Percentiles rank a stretch among this genome's conserved stretches.
phyloP scores from a whole-genome alignment of 2,113 vertebrate genomes.

The Dromas ardeola region DNA sequence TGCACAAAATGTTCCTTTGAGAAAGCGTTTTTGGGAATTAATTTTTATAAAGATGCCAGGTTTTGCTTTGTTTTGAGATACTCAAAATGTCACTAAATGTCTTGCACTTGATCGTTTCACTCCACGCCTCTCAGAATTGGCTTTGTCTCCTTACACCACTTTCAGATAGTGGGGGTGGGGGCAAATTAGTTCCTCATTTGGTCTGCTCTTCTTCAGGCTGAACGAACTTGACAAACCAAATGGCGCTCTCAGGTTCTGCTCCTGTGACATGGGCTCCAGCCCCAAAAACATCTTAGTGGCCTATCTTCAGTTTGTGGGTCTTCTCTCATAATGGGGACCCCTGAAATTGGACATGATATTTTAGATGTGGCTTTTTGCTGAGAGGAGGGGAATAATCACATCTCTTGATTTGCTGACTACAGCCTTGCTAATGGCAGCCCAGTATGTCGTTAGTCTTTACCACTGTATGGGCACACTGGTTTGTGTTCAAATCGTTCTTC shows the following conservation, averaged over 20 bases:
- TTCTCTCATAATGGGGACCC: background rate
- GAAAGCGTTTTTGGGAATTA: background rate
- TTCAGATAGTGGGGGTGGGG: background rate
- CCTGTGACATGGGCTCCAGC: background rate
- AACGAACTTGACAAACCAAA: background rate
- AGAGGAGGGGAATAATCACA: rapidly evolving
- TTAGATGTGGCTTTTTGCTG: background rate
- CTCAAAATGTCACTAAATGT: background rate
- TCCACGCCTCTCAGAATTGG: background rate
- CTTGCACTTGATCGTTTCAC: background rate
- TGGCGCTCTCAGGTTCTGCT: background rate
- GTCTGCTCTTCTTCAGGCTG: background rate
- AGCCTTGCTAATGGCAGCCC: background rate
- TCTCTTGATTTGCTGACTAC: background rate
- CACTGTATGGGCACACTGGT: rapidly evolving
- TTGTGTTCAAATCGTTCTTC: background rate
- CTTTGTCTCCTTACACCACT: background rate
- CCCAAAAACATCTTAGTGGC: background rate
- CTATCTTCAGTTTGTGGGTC: background rate
- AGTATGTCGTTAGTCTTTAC: background rate
- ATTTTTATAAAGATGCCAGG: background rate
- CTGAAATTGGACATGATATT: background rate
- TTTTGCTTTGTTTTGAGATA: background rate
- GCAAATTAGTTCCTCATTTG: background rate
- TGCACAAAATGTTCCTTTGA: background rate